phyloP scores from a whole-genome alignment of 2,888 invertebrate species.

The Mythimna ferrago region DNA sequence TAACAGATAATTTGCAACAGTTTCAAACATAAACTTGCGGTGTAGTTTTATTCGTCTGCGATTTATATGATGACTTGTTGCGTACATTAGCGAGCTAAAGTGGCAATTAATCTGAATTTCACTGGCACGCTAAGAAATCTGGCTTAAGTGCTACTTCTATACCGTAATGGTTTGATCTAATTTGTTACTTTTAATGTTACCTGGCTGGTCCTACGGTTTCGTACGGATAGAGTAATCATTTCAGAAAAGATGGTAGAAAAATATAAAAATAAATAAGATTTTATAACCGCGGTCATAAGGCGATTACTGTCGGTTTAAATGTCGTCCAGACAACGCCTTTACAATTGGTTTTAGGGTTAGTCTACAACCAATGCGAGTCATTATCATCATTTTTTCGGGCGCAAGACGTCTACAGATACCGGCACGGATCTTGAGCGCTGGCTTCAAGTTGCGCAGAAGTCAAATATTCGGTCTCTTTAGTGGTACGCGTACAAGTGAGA shows the following conservation, averaged over 20 bases:
- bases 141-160: constrained; percentile 19
- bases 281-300: background rate
- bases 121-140: constrained; percentile 22
- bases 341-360: too few species aligned
- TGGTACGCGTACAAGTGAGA: too few species aligned
- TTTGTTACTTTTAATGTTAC: constrained; percentile 22
- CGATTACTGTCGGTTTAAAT: too few species aligned
- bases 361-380: too few species aligned
- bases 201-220: background rate
- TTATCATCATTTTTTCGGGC: too few species aligned
- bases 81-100: constrained; percentile 42
- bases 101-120: constrained; percentile 58
- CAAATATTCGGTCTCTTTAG: too few species aligned
- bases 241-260: too few species aligned
- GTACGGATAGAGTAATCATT: background rate
- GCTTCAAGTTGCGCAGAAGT: too few species aligned
- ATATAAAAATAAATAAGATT: background rate
- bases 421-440: too few species aligned
- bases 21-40: constrained; percentile 39
- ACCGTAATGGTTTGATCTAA: constrained; percentile 14
- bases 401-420: too few species aligned
- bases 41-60: constrained; percentile 31
- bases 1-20: constrained; percentile 26
- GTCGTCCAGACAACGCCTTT: too few species aligned
- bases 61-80: constrained; percentile 33